Percentiles rank a stretch among this genome's conserved stretches.
Evolutionary conservation across 2,113 vertebrate genomes (phyloP).

Genomic region (Uropsilus gracilis): DNA sequence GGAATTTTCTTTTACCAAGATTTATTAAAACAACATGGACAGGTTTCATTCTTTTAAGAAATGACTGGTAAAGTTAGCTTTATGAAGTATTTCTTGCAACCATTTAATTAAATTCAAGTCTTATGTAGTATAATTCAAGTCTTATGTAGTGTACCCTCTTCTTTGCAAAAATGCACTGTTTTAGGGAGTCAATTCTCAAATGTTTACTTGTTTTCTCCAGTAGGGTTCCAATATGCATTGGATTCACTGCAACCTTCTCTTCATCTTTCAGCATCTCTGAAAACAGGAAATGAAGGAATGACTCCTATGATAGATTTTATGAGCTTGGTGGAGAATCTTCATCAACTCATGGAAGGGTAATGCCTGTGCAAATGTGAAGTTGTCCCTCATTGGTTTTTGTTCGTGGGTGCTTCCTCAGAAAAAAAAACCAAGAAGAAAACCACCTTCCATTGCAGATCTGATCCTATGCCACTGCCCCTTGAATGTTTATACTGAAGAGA

Average conservation of each 20-base stretch:
- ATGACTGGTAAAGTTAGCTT: constrained; percentile 41
- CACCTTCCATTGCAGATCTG: neutral
- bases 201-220: neutral
- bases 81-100: constrained; percentile 59
- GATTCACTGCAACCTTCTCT: neutral
- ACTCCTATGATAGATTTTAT: neutral
- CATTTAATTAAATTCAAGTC: constrained; percentile 61
- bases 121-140: constrained; percentile 53
- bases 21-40: constrained; percentile 68
- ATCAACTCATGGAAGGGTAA: neutral
- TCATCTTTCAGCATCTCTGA: neutral
- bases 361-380: neutral
- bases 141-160: constrained; percentile 33
- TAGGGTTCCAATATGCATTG: neutral
- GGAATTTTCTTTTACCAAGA: constrained; percentile 61
- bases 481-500: neutral
- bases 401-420: neutral
- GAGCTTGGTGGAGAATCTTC: neutral
- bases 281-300: neutral
- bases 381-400: neutral
- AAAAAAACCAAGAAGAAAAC: neutral
- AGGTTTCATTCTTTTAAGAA: constrained; percentile 55
- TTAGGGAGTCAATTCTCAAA: neutral
- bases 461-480: neutral
- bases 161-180: neutral